phyloP scores from a whole-genome alignment of 2,113 vertebrate genomes.

The Lethenteron camtschaticum region DNA sequence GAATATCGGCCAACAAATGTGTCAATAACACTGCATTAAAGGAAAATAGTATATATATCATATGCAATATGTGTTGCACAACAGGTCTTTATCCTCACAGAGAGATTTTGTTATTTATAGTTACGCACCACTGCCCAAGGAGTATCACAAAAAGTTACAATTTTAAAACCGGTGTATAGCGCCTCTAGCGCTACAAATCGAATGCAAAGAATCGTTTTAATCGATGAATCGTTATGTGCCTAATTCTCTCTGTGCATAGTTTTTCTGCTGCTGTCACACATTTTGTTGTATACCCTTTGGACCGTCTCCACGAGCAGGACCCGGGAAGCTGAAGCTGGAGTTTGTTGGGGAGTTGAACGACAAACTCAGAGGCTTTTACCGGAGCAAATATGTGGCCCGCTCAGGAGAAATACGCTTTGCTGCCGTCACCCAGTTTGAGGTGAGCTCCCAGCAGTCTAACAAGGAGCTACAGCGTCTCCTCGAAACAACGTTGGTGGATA shows the following conservation, averaged over 20 bases:
- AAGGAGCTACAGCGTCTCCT: too few species aligned
- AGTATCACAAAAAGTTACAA: background rate
- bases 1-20: background rate
- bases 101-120: background rate
- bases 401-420: slow-evolving; percentile 1
- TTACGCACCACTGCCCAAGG: background rate
- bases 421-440: slow-evolving; percentile 5
- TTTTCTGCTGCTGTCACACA: background rate
- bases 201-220: background rate
- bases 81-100: background rate
- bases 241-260: background rate
- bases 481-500: background rate
- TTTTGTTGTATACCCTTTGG: slow-evolving; percentile 3
- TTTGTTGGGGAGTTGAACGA: slow-evolving; percentile 3
- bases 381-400: slow-evolving; percentile 1
- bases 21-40: background rate
- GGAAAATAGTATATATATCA: too few species aligned
- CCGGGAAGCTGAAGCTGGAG: background rate
- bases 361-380: slow-evolving; percentile 3
- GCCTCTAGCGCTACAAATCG: background rate
- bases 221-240: background rate
- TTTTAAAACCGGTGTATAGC: background rate
- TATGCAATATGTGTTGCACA: too few species aligned
- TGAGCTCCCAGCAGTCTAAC: background rate
- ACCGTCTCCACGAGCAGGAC: background rate